Evolutionary conservation across 2,797 vertebrate genomes (phyloP).

Genomic region (Oreochromis grahami): DNA sequence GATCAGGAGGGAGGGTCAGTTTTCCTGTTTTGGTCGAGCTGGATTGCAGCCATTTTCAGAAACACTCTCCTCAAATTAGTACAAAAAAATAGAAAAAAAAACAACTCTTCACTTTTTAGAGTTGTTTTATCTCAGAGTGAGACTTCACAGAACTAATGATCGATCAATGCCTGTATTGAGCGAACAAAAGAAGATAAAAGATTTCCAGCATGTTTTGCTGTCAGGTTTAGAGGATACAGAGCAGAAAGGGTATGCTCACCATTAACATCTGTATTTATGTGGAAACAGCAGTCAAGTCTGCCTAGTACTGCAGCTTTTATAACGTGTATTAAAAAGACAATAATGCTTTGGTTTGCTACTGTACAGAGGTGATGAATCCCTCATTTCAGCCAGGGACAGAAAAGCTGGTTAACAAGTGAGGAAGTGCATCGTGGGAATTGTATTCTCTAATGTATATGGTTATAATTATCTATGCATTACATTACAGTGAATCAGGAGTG

Average conservation of each 20-base stretch:
- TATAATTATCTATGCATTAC: slow-evolving; percentile 61
- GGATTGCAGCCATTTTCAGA: background rate
- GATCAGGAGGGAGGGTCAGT: background rate
- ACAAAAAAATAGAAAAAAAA: background rate
- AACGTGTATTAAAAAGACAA: background rate
- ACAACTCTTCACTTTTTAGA: background rate
- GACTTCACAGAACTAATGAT: background rate
- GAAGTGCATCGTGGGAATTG: slow-evolving; percentile 45
- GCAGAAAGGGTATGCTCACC: background rate
- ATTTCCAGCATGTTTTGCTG: background rate
- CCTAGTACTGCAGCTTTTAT: background rate
- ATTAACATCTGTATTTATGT: background rate
- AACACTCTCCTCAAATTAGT: background rate
- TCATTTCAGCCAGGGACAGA: slow-evolving; percentile 9
- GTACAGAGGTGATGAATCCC: slow-evolving; percentile 17
- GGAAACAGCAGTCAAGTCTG: background rate
- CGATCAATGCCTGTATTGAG: slow-evolving; percentile 1
- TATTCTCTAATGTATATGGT: slow-evolving; percentile 42
- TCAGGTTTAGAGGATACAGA: background rate
- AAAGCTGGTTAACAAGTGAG: slow-evolving; percentile 41
- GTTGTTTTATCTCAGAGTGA: background rate
- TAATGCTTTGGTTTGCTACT: slow-evolving; percentile 45
- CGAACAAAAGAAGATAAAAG: background rate
- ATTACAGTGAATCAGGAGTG: slow-evolving; percentile 45
- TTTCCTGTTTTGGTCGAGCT: background rate